phyloP scores from a whole-genome alignment of 2,113 vertebrate genomes.

The Megaceryle torquata region DNA sequence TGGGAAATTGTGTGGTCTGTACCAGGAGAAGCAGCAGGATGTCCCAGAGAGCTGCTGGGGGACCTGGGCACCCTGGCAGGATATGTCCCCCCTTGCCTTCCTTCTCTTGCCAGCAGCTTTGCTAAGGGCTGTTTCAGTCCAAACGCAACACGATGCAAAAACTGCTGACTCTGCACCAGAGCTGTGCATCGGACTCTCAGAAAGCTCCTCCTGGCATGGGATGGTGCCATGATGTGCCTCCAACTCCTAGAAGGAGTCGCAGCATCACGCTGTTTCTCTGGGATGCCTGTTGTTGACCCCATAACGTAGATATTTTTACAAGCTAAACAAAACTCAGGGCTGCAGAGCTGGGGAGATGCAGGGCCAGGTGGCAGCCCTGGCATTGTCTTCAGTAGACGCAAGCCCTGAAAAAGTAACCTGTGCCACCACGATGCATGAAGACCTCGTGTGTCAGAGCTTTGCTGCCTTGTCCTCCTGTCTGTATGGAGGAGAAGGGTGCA shows the following conservation, averaged over 20 bases:
- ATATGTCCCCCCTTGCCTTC: background rate
- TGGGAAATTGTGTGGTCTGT: too few species aligned
- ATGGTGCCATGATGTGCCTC: background rate
- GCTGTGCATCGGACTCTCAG: background rate
- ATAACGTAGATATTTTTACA: background rate
- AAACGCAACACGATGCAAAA: background rate
- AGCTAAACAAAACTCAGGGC: background rate
- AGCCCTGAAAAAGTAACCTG: background rate
- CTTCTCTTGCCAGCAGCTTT: background rate
- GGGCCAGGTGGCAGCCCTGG: background rate
- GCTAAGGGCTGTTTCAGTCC: background rate
- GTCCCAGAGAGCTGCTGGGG: background rate
- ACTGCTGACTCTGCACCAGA: background rate
- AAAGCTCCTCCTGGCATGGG: background rate
- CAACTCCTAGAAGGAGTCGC: background rate
- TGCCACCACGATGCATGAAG: background rate
- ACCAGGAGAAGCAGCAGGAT: background rate
- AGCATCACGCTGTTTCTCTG: background rate
- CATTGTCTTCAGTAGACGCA: background rate
- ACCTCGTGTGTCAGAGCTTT: fast-evolving
- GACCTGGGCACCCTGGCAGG: background rate
- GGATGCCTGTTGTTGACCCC: background rate
- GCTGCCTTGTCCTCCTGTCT: background rate
- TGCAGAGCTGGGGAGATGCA: background rate
- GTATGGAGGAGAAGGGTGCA: fast-evolving